Evolutionary conservation across 2,797 vertebrate species (phyloP).

Genomic region (Halcyon smyrnensis): DNA sequence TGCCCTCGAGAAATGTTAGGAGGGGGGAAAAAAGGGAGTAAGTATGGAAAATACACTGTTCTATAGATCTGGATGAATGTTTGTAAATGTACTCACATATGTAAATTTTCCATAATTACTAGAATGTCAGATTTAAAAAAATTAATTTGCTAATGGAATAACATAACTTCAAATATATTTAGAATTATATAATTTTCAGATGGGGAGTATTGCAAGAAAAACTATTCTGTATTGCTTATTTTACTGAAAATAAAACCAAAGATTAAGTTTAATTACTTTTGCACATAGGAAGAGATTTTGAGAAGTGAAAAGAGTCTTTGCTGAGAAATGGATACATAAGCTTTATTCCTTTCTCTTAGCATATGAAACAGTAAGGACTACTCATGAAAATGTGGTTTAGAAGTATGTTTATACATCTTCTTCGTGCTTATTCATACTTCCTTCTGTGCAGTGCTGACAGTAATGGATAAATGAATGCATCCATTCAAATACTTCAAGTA

Average conservation of each 20-base stretch:
- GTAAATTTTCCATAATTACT: background rate
- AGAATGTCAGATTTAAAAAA: background rate
- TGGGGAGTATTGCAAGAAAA: background rate
- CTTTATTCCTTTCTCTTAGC: background rate
- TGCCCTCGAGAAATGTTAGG: conserved; percentile 8
- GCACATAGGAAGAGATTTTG: background rate
- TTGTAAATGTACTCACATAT: background rate
- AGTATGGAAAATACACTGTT: background rate
- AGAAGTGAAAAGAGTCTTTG: background rate
- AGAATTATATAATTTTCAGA: background rate
- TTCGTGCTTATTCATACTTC: background rate
- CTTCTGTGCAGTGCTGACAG: background rate
- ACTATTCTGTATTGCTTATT: background rate
- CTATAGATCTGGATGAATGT: background rate
- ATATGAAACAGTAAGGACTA: background rate
- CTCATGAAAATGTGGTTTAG: background rate
- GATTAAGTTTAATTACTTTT: conserved; percentile 24
- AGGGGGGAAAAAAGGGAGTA: no score
- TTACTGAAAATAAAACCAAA: background rate
- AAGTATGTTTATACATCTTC: background rate
- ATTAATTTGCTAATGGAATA: background rate
- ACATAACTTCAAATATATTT: background rate
- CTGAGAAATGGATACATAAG: background rate
- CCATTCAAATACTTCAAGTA: conserved; percentile 8
- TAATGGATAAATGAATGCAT: conserved; percentile 20